Percentiles rank a stretch among this genome's conserved stretches.
Conservation (phyloP, 2,113 vertebrate genomes). For the Upupa epops region DNA sequence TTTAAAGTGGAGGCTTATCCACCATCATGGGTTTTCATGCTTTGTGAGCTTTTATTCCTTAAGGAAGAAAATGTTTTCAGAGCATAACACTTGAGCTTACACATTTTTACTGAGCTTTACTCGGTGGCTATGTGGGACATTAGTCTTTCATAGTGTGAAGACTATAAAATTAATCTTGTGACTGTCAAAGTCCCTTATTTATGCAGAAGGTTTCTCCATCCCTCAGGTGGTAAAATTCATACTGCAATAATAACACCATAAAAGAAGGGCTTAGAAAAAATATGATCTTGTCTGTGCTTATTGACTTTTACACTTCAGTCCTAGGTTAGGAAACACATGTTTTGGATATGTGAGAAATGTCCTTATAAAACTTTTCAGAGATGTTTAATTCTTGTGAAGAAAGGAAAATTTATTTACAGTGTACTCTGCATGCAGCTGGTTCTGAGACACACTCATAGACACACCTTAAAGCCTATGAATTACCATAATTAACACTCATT, state of each 20-base stretch:
- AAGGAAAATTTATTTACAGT: too few relatives aligned
- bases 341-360: too few relatives aligned
- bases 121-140: neutral
- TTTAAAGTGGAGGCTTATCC: neutral
- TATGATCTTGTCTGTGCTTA: accelerated
- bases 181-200: neutral
- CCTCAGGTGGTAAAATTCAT: neutral
- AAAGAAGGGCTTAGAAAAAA: neutral
- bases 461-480: too few relatives aligned
- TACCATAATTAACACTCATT: too few relatives aligned
- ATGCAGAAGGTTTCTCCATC: neutral
- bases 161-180: neutral
- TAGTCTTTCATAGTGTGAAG: neutral
- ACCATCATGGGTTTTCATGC: neutral
- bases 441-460: too few relatives aligned
- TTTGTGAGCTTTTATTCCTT: slow-evolving; percentile 40
- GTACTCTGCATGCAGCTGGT: too few relatives aligned
- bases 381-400: too few relatives aligned
- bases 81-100: slow-evolving; percentile 22
- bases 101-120: slow-evolving; percentile 12
- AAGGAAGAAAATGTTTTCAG: slow-evolving; percentile 48
- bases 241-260: neutral
- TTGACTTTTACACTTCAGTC: neutral
- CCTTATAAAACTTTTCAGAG: too few relatives aligned
- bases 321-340: too few relatives aligned